Evolutionary conservation across 2,797 vertebrate species (phyloP).

Genomic region (Oryzias dopingdopingensis): DNA sequence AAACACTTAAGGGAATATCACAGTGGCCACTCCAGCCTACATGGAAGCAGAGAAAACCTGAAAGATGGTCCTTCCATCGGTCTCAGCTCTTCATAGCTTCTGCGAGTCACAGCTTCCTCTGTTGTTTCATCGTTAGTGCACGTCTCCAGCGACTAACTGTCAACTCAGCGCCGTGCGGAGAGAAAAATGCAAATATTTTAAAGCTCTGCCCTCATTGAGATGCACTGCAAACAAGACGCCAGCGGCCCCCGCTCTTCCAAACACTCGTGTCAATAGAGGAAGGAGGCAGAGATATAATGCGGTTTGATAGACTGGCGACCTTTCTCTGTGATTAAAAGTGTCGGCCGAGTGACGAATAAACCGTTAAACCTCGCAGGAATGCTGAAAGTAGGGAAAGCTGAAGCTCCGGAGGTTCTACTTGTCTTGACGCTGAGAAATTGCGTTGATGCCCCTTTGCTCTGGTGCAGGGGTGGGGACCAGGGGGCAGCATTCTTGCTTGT

Average conservation of each 20-base stretch:
- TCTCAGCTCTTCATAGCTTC: slow-evolving; percentile 26
- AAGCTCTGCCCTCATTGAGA: slow-evolving; percentile 26
- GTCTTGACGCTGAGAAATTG: too few relatives aligned
- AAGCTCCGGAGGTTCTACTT: slow-evolving; percentile 15
- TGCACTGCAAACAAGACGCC: slow-evolving; percentile 42
- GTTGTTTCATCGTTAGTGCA: slow-evolving; percentile 50
- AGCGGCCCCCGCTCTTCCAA: slow-evolving; percentile 13
- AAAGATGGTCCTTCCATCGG: too few relatives aligned
- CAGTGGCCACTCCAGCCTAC: too few relatives aligned
- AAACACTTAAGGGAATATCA: too few relatives aligned
- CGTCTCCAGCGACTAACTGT: slow-evolving; percentile 44
- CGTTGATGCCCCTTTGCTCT: too few relatives aligned
- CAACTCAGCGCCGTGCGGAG: slow-evolving; percentile 7
- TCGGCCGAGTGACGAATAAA: slow-evolving; percentile 75
- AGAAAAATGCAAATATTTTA: slow-evolving; percentile 56
- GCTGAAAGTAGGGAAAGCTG: slow-evolving; percentile 64
- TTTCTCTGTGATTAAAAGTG: slow-evolving; percentile 67
- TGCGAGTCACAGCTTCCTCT: slow-evolving; percentile 15
- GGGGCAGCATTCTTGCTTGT: too few relatives aligned
- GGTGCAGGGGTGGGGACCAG: too few relatives aligned
- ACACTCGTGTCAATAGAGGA: slow-evolving; percentile 64
- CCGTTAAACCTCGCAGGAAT: slow-evolving; percentile 56
- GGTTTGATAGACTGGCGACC: slow-evolving; percentile 74
- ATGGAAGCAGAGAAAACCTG: too few relatives aligned
- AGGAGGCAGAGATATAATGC: slow-evolving; percentile 57